A percentile compares a stretch with the other conserved stretches of the same genome.
phyloP scores from a whole-genome alignment of 1,140 invertebrate species.

The Copidosoma floridanum region DNA sequence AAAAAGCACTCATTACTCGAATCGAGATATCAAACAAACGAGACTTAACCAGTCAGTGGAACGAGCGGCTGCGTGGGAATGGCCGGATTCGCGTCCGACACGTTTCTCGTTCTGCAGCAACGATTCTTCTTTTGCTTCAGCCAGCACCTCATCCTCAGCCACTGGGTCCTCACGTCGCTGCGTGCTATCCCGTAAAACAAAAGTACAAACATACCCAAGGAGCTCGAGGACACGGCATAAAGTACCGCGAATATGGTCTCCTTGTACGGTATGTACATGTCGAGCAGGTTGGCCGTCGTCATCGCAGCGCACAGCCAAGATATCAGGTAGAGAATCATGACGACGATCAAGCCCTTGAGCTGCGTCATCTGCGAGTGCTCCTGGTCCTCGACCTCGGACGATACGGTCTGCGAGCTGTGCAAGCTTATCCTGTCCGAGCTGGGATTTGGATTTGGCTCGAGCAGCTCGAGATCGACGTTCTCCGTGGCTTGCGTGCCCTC shows the following conservation, averaged over 20 bases:
- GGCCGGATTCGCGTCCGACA: slow-evolving; percentile 64
- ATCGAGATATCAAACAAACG: neutral
- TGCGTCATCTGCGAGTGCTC: slow-evolving; percentile 81
- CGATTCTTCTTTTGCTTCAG: slow-evolving; percentile 61
- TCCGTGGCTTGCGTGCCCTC: slow-evolving; percentile 80
- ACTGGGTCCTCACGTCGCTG: slow-evolving; percentile 76
- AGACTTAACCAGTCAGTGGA: slow-evolving; percentile 29
- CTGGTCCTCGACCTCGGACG: slow-evolving; percentile 74
- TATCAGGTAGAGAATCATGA: slow-evolving; percentile 72
- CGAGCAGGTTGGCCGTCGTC: slow-evolving; percentile 66
- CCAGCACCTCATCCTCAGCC: slow-evolving; percentile 66
- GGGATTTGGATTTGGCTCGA: slow-evolving; percentile 64
- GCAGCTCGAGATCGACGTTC: slow-evolving; percentile 75
- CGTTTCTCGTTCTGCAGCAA: slow-evolving; percentile 64
- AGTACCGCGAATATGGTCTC: slow-evolving; percentile 76
- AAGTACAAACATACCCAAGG: slow-evolving; percentile 78
- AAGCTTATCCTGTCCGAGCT: slow-evolving; percentile 59
- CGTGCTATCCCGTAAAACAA: slow-evolving; percentile 83
- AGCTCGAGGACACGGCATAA: slow-evolving; percentile 69
- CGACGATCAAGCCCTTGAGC: slow-evolving; percentile 75
- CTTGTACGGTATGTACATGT: slow-evolving; percentile 65
- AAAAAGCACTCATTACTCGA: too few relatives aligned
- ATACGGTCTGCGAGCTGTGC: slow-evolving; percentile 64
- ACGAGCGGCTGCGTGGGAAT: slow-evolving; percentile 57
- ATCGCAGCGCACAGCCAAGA: slow-evolving; percentile 74